Base-by-base conservation (phyloP, 2,113 vertebrate genomes). In the Sphaerodactylus townsendi region DNA sequence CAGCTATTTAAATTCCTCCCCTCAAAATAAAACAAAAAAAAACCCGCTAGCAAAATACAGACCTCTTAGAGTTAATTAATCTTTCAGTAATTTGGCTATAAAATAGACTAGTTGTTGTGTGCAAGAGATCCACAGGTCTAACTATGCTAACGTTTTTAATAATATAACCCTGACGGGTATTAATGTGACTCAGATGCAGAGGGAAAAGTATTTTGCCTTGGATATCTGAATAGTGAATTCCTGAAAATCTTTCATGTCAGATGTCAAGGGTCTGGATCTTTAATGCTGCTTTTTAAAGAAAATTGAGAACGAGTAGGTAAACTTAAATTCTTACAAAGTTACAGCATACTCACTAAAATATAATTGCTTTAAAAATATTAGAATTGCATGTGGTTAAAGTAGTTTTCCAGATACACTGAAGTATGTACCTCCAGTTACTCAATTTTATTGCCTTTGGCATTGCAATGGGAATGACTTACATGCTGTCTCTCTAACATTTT, bases 301-400 rank as follows among this genome's bases (percentile, higher is more conserved):
- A 62, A 37, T 0, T 0, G 64, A 41, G 25, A 44, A 76, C 23
- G 30, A 28, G 73, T 62, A 46, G 81, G 15, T n/a, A 14, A 72
- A 53, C 2, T 70, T 79, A 19, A 0, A 56, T 4, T 8, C 7
- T 59, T 62, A 11, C 66, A 33, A 91, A 86, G 37, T 64, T 72
- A 33, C 13, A 19, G 65, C 3, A 10, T 15, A 83, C 88, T 73
- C 68, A 35, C 66, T 87, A 75, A 71, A 14, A 21, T 53, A 77
- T 37, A 10, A 69, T 8, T 59, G 8, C 2, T 35, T 81, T 84
- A 84, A 56, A 84, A 82, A 14, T 11, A 80, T 53, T 81, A 46
- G 76, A 8, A 86, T 84, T 82, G 35, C 76, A 85, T 56, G 25
- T 77, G 15, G 28, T 83, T 85, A 72, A 81, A 90, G 82, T 11